Base-by-base conservation (phyloP, 2,113 vertebrate species). In the Colius striatus region DNA sequence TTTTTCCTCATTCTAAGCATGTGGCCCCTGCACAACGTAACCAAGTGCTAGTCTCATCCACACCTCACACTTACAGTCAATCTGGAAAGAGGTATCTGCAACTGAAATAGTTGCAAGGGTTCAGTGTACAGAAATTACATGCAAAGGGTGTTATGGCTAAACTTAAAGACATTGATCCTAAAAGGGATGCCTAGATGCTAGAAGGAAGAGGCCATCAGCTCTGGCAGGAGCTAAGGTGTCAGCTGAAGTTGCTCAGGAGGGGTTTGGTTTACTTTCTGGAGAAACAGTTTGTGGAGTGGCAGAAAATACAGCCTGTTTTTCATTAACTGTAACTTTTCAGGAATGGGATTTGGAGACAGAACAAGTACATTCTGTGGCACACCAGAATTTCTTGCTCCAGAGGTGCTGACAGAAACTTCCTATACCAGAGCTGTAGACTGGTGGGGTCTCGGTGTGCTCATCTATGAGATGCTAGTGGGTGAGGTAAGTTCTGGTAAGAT, bases 401-500 rank as follows among this genome's bases (percentile, higher is more conserved):
- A 99, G 97, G 99, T 99, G 70, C 97, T 99, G 96, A 99, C 99
- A 19, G 99, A 99, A 96, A 99, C 99, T 16, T 99, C 99, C 16
- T 99, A 99, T 87, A 99, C 99, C 3, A 98, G 99, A 57, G 99
- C 99, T 14, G 99, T 99, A 89, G 99, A 99, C 96, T 99, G 99
- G 99, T 99, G 99, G 99, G 99, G 99, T 50, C 98, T 99, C 71
- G 99, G 99, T 27, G 99, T 99, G 66, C 99, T 99, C 50, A 99
- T 99, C 97, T 99, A 99, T 92, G 99, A 99, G 98, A 99, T 99
- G 99, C 98, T 99, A 25, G 99, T 99, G 71, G 99, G 99, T 72
- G 99, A 99, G 99, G 99, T 99, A 97, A 98, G 98, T 79, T 85
- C 58, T 67, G 41, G 45, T 53, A 36, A 73, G 60, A 72, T 70